A percentile compares a stretch with the other conserved stretches of the same genome.
These are phyloP conservation scores for Parnassius glacialis DNA, from an alignment of 2,888 invertebrate genomes.

Conservation along the genomic window DNA sequence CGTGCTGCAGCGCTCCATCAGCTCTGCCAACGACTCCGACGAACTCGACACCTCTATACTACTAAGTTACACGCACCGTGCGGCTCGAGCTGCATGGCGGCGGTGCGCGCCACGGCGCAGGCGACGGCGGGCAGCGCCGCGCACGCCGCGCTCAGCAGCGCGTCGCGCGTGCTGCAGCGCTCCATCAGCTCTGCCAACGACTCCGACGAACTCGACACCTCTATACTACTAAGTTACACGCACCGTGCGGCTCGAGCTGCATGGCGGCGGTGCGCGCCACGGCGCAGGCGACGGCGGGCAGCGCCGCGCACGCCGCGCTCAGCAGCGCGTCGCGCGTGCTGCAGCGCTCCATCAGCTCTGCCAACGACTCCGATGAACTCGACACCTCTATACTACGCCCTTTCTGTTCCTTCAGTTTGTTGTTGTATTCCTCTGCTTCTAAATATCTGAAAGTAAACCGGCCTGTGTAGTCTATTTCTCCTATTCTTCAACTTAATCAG, in stretches of 20 bases:
- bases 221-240: no score
- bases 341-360: constrained; percentile 49
- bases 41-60: constrained; percentile 58
- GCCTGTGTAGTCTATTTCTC: no score
- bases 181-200: constrained; percentile 48
- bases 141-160: constrained; percentile 75
- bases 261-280: constrained; percentile 56
- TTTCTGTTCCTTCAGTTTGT: constrained; percentile 48
- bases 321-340: constrained; percentile 76
- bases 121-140: constrained; percentile 74
- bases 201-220: no score
- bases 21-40: constrained; percentile 49
- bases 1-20: constrained; percentile 53
- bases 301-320: constrained; percentile 67
- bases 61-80: no score
- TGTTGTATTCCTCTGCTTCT: constrained; percentile 79
- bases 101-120: constrained; percentile 57
- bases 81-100: constrained; percentile 41
- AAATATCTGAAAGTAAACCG: constrained; percentile 59
- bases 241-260: constrained; percentile 49
- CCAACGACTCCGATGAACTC: constrained; percentile 51
- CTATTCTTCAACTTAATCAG: no score
- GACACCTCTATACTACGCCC: constrained; percentile 59
- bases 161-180: constrained; percentile 66
- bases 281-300: constrained; percentile 72